Evolutionary conservation across 35 echinoderm and acorn worm genomes (phyloP).

Genomic region (Ophioderma brevispina): DNA sequence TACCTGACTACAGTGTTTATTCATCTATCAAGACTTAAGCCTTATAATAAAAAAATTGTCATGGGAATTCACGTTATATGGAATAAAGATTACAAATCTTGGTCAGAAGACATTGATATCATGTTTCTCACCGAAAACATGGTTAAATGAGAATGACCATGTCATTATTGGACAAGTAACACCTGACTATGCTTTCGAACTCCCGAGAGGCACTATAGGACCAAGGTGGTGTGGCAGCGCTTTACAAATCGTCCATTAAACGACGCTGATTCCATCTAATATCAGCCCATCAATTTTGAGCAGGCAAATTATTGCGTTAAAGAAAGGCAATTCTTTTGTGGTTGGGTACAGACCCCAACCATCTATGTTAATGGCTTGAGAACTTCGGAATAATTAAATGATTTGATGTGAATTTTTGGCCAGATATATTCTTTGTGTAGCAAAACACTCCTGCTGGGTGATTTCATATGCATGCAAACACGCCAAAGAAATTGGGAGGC

Average conservation of each 20-base stretch:
- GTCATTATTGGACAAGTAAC: background rate
- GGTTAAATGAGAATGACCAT: background rate
- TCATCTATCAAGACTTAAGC: no score
- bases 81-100: no score
- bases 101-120: background rate
- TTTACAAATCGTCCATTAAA: background rate
- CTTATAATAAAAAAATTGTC: no score
- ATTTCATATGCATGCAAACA: slow-evolving; percentile 65
- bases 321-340: background rate
- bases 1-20: no score
- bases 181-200: background rate
- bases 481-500: slow-evolving; percentile 29
- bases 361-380: slow-evolving; percentile 19
- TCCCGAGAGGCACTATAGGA: background rate
- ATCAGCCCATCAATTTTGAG: background rate
- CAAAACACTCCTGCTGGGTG: slow-evolving; percentile 57
- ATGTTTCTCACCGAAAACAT: no score
- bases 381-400: slow-evolving; percentile 23
- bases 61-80: no score
- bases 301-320: background rate
- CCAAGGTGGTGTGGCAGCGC: background rate
- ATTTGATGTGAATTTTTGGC: slow-evolving; percentile 40
- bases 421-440: background rate
- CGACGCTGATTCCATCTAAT: background rate
- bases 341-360: slow-evolving; percentile 64